Evolutionary conservation across 2,888 invertebrate species (phyloP).

Genomic region (Leptopilina drosophilae): DNA sequence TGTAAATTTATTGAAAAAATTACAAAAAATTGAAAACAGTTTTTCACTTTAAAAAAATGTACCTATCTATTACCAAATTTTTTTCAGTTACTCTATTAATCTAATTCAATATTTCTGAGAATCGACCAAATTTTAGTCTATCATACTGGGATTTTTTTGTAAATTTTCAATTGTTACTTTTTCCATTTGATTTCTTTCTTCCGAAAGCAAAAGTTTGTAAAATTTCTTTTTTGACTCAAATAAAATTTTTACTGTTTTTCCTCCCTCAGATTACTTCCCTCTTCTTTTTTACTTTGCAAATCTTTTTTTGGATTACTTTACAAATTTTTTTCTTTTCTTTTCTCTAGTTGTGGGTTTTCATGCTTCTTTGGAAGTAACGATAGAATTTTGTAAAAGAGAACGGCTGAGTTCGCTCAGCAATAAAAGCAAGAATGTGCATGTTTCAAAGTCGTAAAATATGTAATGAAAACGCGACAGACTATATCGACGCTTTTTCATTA

Average conservation of each 20-base stretch:
- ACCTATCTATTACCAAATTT: not conserved
- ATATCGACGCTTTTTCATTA: slow-evolving; percentile 28
- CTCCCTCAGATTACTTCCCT: too few species aligned
- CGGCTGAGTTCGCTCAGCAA: slow-evolving; percentile 36
- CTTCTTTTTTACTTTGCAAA: too few species aligned
- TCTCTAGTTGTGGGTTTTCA: slow-evolving; percentile 20
- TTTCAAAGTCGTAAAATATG: slow-evolving; percentile 37
- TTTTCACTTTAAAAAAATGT: not conserved
- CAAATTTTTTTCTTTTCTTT: not conserved
- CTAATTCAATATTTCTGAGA: too few species aligned
- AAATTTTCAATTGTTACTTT: too few species aligned
- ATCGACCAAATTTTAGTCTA: too few species aligned
- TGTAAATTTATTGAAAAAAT: slow-evolving; percentile 7
- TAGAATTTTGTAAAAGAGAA: slow-evolving; percentile 39
- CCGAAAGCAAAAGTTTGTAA: too few species aligned
- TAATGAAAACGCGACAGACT: slow-evolving; percentile 35
- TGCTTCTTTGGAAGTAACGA: slow-evolving; percentile 27
- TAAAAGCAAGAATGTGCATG: slow-evolving; percentile 43
- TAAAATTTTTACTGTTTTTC: too few species aligned
- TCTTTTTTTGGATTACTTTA: too few species aligned
- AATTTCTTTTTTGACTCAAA: too few species aligned
- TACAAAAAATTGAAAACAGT: not conserved
- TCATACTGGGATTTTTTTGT: too few species aligned
- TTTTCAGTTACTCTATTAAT: not conserved
- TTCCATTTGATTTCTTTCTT: too few species aligned